phyloP scores from a whole-genome alignment of 1,140 invertebrate genomes.

The Araneus ventricosus region DNA sequence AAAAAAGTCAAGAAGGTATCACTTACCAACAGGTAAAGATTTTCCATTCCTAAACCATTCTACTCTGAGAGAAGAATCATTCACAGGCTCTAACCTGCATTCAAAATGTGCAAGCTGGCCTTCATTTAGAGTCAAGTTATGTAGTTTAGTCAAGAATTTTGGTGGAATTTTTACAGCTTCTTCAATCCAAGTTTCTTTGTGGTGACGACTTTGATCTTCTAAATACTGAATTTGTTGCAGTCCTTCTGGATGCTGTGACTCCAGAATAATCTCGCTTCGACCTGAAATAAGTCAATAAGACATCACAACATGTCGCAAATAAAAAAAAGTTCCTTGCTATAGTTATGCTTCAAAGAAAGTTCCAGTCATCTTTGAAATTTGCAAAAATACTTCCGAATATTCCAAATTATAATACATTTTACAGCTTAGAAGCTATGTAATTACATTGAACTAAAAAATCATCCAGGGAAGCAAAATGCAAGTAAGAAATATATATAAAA shows the following conservation, averaged over 20 bases:
- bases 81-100: conserved; percentile 97
- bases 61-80: conserved; percentile 94
- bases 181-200: conserved; percentile 89
- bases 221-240: conserved; percentile 94
- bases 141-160: conserved; percentile 91
- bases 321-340: neutral
- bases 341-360: neutral
- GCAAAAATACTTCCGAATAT: too few species aligned
- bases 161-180: conserved; percentile 91
- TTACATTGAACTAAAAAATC: too few species aligned
- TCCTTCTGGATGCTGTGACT: conserved; percentile 92
- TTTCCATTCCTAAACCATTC: conserved; percentile 96
- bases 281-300: conserved; percentile 81
- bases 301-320: neutral
- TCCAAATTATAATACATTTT: too few species aligned
- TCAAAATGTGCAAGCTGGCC: conserved; percentile 97
- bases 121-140: conserved; percentile 90
- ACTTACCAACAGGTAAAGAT: conserved; percentile 89
- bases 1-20: conserved; percentile 70
- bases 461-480: too few species aligned
- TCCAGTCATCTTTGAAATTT: too few species aligned
- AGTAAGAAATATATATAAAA: too few species aligned
- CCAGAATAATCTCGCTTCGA: conserved; percentile 91
- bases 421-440: too few species aligned
- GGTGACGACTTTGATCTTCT: conserved; percentile 92